Evolutionary conservation across 2,888 invertebrate genomes (phyloP).

Genomic region (Schrankia costaestrigalis): DNA sequence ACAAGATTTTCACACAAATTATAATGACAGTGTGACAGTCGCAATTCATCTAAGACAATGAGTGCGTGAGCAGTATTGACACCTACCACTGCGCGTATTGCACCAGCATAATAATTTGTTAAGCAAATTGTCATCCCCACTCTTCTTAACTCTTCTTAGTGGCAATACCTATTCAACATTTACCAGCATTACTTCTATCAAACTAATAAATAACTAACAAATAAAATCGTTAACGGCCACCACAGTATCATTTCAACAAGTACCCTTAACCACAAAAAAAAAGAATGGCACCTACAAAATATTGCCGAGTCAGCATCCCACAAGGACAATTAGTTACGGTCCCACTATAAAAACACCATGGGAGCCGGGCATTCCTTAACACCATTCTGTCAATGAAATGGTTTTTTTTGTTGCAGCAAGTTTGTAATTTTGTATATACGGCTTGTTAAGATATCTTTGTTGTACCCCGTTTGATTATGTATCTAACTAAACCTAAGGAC

Average conservation of each 20-base stretch:
- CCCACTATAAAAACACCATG: conserved; percentile 65
- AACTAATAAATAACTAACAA: conserved; percentile 1
- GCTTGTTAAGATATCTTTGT: conserved; percentile 1
- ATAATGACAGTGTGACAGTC: no score
- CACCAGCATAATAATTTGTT: no score
- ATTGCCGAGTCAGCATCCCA: conserved; percentile 51
- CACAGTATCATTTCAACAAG: conserved; percentile 21
- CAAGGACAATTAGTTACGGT: conserved; percentile 70
- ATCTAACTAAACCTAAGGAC: no score
- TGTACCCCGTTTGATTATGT: no score
- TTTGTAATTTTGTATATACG: conserved; percentile 27
- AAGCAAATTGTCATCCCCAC: no score
- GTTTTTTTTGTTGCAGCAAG: conserved; percentile 44
- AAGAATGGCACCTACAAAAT: conserved; percentile 33
- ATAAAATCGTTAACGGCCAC: conserved; percentile 12
- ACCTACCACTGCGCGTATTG: no score
- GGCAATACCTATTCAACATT: no score
- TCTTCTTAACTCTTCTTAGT: no score
- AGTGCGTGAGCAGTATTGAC: no score
- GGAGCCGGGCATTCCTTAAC: conserved; percentile 63
- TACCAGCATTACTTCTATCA: no score
- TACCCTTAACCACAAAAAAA: conserved; percentile 18
- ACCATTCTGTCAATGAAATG: conserved; percentile 47
- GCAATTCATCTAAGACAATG: no score
- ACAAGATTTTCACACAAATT: no score